Evolutionary conservation across 2,888 invertebrate species (phyloP), one percentile per base, ranked within the genome.

Genomic region (Diarsia rubi): DNA sequence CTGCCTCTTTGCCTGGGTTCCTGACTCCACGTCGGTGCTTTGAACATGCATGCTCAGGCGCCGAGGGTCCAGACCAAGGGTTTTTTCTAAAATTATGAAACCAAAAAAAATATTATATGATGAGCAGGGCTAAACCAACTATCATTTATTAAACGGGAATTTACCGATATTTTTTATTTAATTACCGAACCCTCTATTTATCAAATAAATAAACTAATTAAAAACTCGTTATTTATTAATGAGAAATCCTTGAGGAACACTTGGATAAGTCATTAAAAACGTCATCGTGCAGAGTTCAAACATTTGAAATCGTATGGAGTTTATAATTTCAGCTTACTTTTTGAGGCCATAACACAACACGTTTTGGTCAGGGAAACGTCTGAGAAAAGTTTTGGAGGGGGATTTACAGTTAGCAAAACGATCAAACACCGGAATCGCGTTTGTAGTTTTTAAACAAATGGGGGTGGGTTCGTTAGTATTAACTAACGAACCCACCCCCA

Each of bases 1-100:
- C n/a, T 92, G 92, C 44, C 94, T 89, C 66, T 80, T 90, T 80
- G 91, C 86, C 60, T 91, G 88, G 2, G 89, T 78, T 37, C 91
- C 95, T 49, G 90, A 83, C 68, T 95, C 94, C n/a, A 92, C 65
- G 47, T 94, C 93, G 24, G 88, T 88, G n/a, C 69, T 78, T 31
- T 89, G 85, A 12, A 85, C 81, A 2, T 89, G 66, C 6, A 83
- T 85, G 37, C 82, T 90, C 82, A 91, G 85, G 14, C 86, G 88
- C 0, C 83, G 86, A 0, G 85, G 64, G 6, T 93, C 91, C 44
- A 91, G 37, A 0, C 84, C 78, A 63, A 87, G 84, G 4, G 69
- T 74, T 87, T 93, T 94, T 37, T 93, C 94, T 93, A 80, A 76
- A 89, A 79, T 44, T 47, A 16, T 37, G 2, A 12, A 47, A 71